Evolutionary conservation across 2,113 vertebrate genomes (phyloP).

Genomic region (Tylochromis polylepis): DNA sequence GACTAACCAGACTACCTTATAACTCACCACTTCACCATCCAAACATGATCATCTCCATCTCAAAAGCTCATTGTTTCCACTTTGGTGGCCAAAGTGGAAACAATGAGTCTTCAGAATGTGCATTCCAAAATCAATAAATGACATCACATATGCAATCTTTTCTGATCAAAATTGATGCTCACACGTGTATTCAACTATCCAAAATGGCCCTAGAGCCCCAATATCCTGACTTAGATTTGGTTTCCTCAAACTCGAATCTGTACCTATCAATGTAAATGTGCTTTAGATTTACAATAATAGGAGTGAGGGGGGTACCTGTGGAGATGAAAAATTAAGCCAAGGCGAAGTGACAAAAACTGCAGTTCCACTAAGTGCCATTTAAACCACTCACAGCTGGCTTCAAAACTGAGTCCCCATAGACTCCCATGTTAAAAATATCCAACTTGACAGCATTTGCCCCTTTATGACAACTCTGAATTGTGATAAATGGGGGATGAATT

Average conservation of each 20-base stretch:
- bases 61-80: background rate
- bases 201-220: background rate
- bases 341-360: background rate
- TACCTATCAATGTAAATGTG: background rate
- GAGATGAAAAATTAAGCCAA: background rate
- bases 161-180: background rate
- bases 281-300: background rate
- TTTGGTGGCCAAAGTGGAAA: background rate
- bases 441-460: background rate
- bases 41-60: background rate
- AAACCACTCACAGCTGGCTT: background rate
- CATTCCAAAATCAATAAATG: background rate
- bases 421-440: background rate
- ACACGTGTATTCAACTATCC: background rate
- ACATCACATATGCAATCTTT: background rate
- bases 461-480: background rate
- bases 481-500: background rate
- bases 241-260: background rate
- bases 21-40: background rate
- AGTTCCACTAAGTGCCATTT: background rate
- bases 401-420: background rate
- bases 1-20: background rate
- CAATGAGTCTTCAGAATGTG: background rate
- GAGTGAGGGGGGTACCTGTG: fast-evolving
- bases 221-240: background rate